Base-by-base conservation (phyloP, 2,113 vertebrate genomes). In the Chascanopsetta lugubris region DNA sequence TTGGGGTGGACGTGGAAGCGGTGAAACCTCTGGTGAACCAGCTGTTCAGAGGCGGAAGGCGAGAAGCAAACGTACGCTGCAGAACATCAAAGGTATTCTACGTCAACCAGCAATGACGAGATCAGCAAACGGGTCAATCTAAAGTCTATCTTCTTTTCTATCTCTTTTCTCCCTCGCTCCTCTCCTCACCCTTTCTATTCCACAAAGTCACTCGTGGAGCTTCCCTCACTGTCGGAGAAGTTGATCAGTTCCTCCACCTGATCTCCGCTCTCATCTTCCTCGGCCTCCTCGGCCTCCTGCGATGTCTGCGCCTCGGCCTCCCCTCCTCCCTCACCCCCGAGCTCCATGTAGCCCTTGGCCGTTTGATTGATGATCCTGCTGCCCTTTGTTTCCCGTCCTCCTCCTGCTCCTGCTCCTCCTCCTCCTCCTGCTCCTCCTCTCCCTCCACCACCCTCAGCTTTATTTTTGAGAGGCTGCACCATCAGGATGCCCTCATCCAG, bases 321-420 rank as follows among this genome's bases (percentile, higher is more conserved):
- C 25, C 40, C 58, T 7, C 75, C 64, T n/a, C 53, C 72, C n/a
- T 80, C 75, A 11, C 83, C 74, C 2, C 62, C 80, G 22, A 88
- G 61, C 76, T 89, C 85, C 49, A 89, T 63, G 73, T 90, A 89
- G 51, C 83, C 81, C 36, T 87, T 87, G 21, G 71, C 72, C 0
- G 75, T 72, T 29, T 73, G 72, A 49, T 72, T 83, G 20, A 72
- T 2, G 0, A 8, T 24, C 5, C 47, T 29, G 0, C 50, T 32
- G 3, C 68, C 50, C 40, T 71, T 80, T 3, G 29, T 32, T 17
- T 72, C 47, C 0, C n/a, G n/a, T n/a, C n/a, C n/a, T n/a, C n/a
- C n/a, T n/a, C n/a, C n/a, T 56, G n/a, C 36, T 9, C n/a, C 43
- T 49, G 42, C 15, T 27, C 29, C 26, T 34, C 48, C 68, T 27